Evolutionary conservation across 2,113 vertebrate species (phyloP), one percentile per base, ranked within the genome.

Genomic region (Glaucomys volans): DNA sequence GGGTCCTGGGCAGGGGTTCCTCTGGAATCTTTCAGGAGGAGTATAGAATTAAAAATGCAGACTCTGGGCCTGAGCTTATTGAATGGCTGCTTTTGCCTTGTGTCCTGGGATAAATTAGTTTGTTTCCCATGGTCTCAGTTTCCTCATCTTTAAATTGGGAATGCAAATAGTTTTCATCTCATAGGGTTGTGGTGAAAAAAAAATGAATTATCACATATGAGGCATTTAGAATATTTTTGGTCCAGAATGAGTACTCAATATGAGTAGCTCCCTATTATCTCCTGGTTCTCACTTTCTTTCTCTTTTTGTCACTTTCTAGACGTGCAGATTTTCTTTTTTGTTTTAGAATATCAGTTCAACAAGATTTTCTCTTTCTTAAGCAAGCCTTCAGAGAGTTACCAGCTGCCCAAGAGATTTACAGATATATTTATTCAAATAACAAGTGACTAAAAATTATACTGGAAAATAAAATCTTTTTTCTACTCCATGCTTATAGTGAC

Each of bases 341-440:
- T 6, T 74, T 84, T 57, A 30, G 17, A 13, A 11, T 54, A 79
- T n/a, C 24, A 57, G 7, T 64, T 71, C 5, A 44, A 30, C 4
- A 69, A 40, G 13, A 9, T 62, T 24, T 87, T 77, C 64, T 54
- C 17, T 89, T 76, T 8, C 18, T 44, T 86, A 26, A 57, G 8
- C 7, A 12, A 57, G n/a, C 26, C 35, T 35, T 54, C 40, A 54
- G 8, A 26, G 8, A 89, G 44, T 80, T 40, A 44, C 18, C 30
- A 54, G n/a, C 24, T 66, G 37, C 54, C 10, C 13, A 80, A 79
- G n/a, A 47, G 32, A 71, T 79, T 77, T 67, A 64, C 37, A 28
- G 20, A 90, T 62, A 20, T 85, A 44, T 79, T 80, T 91, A n/a
- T 74, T 74, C 24, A 81, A 86, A 40, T 74, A 57, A 66, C 30